These are phyloP conservation scores for Darevskia mixta DNA, from an alignment of 2,797 vertebrate genomes.

Conservation along the genomic window DNA sequence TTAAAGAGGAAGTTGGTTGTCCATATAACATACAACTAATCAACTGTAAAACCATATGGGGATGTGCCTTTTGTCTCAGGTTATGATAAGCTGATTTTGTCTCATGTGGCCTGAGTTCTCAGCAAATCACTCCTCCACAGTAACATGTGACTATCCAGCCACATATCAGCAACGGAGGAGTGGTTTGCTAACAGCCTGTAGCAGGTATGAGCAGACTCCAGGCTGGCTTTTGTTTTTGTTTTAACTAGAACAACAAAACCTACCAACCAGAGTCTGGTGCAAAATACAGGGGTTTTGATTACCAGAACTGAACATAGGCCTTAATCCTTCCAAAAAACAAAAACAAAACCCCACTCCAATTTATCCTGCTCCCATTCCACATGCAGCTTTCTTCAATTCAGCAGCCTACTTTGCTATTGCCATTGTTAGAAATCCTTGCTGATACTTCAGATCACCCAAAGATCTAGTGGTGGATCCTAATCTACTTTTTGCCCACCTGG, in stretches of 20 bases:
- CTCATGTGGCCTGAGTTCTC: no score
- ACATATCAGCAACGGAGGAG: no score
- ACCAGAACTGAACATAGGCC: background rate
- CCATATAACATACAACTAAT: background rate
- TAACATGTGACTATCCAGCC: no score
- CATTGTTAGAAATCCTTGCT: background rate
- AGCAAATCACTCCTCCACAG: no score
- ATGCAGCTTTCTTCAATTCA: background rate
- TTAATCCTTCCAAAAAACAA: background rate
- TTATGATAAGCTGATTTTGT: background rate
- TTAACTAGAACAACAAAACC: background rate
- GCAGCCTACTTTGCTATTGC: background rate
- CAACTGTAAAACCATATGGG: background rate
- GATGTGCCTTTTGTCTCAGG: background rate
- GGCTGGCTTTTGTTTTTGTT: background rate
- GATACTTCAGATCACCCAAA: background rate
- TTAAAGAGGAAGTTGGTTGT: background rate
- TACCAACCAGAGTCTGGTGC: no score
- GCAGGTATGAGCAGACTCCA: background rate
- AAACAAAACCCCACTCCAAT: background rate
- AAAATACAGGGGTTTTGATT: background rate
- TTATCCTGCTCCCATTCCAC: background rate
- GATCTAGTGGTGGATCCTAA: background rate
- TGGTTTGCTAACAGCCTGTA: background rate
- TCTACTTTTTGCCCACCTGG: background rate